phyloP scores from a whole-genome alignment of 1,140 invertebrate genomes.

The Plodia interpunctella region DNA sequence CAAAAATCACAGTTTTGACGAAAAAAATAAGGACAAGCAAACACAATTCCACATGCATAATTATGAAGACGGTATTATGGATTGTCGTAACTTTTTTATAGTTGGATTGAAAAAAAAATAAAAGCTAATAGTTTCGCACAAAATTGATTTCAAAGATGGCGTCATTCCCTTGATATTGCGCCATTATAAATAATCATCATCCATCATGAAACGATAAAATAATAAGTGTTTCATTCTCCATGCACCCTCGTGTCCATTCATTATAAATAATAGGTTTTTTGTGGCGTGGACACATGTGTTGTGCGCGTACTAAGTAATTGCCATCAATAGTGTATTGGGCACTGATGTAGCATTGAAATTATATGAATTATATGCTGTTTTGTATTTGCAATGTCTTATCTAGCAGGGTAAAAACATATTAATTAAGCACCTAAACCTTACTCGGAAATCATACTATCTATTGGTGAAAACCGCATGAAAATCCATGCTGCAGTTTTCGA shows the following conservation, averaged over 20 bases:
- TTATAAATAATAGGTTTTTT: slow-evolving; percentile 48
- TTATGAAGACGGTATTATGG: too few relatives aligned
- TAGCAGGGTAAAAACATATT: too few relatives aligned
- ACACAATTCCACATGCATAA: too few relatives aligned
- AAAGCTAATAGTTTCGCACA: too few relatives aligned
- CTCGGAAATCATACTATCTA: too few relatives aligned
- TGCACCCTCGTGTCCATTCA: slow-evolving; percentile 48
- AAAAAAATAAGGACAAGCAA: too few relatives aligned
- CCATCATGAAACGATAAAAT: slow-evolving; percentile 59
- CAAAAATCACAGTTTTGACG: too few relatives aligned
- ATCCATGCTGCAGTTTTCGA: too few relatives aligned
- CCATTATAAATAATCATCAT: slow-evolving; percentile 24
- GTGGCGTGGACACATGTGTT: slow-evolving; percentile 41
- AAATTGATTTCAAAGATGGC: background rate
- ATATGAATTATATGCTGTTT: background rate
- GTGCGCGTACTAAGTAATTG: slow-evolving; percentile 21
- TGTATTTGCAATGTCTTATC: background rate
- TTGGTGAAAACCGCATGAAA: too few relatives aligned
- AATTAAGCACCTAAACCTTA: too few relatives aligned
- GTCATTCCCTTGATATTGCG: background rate
- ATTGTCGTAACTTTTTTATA: too few relatives aligned
- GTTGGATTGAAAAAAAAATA: too few relatives aligned
- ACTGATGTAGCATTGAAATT: slow-evolving; percentile 1
- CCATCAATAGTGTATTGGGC: background rate
- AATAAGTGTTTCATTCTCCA: slow-evolving; percentile 59